phyloP scores from a whole-genome alignment of 1,140 invertebrate genomes.

The Bombus balteatus region DNA sequence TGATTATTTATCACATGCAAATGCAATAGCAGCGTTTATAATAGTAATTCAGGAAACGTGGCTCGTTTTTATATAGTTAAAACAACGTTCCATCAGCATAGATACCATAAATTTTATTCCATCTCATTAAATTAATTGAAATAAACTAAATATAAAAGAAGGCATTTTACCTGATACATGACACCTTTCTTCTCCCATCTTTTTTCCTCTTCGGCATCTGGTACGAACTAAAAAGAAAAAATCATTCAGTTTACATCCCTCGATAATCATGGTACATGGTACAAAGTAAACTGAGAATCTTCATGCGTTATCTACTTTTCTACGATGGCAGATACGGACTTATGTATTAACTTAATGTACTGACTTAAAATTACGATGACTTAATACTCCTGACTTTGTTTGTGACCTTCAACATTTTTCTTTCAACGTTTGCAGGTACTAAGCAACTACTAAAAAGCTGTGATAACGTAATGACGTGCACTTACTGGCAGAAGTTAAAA shows the following conservation, averaged over 20 bases:
- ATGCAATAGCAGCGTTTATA: neutral
- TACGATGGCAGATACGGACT: neutral
- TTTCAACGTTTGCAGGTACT: too few relatives aligned
- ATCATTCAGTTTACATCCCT: neutral
- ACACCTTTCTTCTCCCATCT: constrained; percentile 65
- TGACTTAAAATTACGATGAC: too few relatives aligned
- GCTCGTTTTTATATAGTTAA: neutral
- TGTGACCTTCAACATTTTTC: too few relatives aligned
- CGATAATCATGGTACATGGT: neutral
- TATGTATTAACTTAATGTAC: too few relatives aligned
- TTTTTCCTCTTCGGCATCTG: constrained; percentile 50
- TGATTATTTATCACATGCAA: neutral
- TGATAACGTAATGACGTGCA: too few relatives aligned
- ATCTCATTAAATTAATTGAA: too few relatives aligned
- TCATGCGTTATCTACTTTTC: neutral
- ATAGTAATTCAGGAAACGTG: neutral
- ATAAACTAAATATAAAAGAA: neutral
- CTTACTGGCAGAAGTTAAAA: too few relatives aligned
- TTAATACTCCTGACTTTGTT: too few relatives aligned
- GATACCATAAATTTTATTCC: too few relatives aligned
- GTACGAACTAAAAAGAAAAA: constrained; percentile 47
- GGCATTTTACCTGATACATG: constrained; percentile 68
- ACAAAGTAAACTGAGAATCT: neutral
- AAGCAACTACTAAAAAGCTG: too few relatives aligned
- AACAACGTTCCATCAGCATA: too few relatives aligned